Conservation (phyloP, 2,888 invertebrate genomes). For the Muschampia plurimacula region DNA sequence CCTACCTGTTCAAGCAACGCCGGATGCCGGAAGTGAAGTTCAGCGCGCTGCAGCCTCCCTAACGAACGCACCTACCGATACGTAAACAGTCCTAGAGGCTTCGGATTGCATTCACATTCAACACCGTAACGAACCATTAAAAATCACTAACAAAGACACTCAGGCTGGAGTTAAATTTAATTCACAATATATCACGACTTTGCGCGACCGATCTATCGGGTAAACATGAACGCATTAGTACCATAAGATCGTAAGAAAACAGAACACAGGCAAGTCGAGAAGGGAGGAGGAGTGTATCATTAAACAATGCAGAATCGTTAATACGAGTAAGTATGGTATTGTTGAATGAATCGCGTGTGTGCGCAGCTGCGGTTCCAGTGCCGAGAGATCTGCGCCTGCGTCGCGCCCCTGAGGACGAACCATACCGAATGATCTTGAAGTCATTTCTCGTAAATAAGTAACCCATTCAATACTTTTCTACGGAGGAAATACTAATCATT, state of each 20-base stretch:
- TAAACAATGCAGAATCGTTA: slow-evolving; percentile 1
- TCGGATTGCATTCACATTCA: slow-evolving; percentile 2
- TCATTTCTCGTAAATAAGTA: background rate
- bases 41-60: background rate
- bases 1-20: background rate
- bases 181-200: background rate
- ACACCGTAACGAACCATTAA: background rate
- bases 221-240: background rate
- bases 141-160: background rate
- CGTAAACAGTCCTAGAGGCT: background rate
- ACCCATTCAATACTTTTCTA: background rate
- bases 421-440: background rate
- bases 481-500: no score
- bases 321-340: background rate
- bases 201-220: background rate
- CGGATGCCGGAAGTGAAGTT: background rate
- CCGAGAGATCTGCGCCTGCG: background rate
- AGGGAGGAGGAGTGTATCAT: background rate
- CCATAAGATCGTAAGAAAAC: background rate
- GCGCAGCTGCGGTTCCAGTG: background rate
- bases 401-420: slow-evolving; percentile 1
- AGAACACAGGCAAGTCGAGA: background rate
- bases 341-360: background rate
- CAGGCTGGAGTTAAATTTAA: background rate
- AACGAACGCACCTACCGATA: slow-evolving; percentile 1